These are phyloP conservation scores for Bergia sp. DNA, from an alignment of 92 coral and sea anemone genomes.

Conservation along the genomic window DNA sequence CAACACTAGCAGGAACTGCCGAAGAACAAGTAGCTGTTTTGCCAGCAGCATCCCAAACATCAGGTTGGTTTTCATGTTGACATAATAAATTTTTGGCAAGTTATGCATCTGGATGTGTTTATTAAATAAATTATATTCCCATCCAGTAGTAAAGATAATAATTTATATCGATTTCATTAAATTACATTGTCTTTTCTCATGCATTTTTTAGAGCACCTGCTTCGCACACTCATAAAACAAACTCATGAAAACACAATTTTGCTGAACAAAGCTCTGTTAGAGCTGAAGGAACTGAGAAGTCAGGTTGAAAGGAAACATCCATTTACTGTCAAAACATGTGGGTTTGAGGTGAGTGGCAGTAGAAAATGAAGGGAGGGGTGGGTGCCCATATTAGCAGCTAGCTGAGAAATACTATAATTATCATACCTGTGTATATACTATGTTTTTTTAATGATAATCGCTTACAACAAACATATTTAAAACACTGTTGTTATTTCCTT, in stretches of 20 bases:
- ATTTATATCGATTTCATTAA: not conserved
- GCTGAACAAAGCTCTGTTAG: constrained; percentile 63
- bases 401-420: not conserved
- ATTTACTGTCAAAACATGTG: constrained; percentile 80
- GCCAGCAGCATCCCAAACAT: constrained; percentile 7
- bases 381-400: not conserved
- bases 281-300: constrained; percentile 59
- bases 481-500: no score
- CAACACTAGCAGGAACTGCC: constrained; percentile 3
- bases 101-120: no score
- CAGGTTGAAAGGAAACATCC: constrained; percentile 67
- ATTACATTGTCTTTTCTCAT: not conserved
- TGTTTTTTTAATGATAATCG: no score
- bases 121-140: no score
- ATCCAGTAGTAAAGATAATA: not conserved
- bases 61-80: constrained; percentile 20
- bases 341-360: constrained; percentile 60
- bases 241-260: constrained; percentile 65
- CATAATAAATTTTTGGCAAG: no score
- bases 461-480: no score
- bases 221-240: constrained; percentile 60
- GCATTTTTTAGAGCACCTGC: constrained; percentile 53
- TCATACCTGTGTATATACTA: no score
- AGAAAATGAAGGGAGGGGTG: not conserved
- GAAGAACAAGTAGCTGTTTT: constrained; percentile 44